These are phyloP conservation scores for Trachops cirrhosus DNA, from an alignment of 2,797 vertebrate species.

Conservation along the genomic window DNA sequence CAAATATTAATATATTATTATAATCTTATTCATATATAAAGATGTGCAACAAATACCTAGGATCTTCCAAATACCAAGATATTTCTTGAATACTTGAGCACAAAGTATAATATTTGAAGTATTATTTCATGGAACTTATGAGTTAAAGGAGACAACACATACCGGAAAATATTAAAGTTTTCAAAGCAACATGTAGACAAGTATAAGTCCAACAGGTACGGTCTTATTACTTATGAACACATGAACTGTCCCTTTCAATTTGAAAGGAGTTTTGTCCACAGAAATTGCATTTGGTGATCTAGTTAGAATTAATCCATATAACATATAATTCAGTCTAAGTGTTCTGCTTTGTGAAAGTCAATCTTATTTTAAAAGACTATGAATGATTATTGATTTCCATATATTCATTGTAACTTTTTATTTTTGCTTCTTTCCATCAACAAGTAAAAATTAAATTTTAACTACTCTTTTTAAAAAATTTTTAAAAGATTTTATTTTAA, in stretches of 20 bases:
- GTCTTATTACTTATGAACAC: not conserved
- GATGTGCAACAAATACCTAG: not conserved
- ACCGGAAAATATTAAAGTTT: not conserved
- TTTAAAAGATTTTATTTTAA: no score
- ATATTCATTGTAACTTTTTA: conserved; percentile 36
- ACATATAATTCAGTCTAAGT: not conserved
- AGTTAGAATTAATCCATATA: conserved; percentile 36
- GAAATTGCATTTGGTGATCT: not conserved
- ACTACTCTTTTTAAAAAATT: not conserved
- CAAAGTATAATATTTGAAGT: not conserved
- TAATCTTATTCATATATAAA: not conserved
- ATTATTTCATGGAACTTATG: not conserved
- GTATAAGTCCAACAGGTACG: not conserved
- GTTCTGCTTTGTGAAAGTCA: not conserved
- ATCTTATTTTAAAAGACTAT: conserved; percentile 27
- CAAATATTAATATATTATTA: not conserved
- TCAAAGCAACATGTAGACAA: not conserved
- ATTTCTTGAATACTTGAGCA: conserved; percentile 9
- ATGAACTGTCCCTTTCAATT: conserved; percentile 1
- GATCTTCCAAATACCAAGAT: not conserved
- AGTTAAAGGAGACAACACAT: conserved; percentile 24
- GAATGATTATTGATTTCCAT: not conserved
- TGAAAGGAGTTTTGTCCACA: conserved; percentile 30
- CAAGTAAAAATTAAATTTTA: conserved; percentile 37
- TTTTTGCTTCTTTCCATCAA: conserved; percentile 16